Percentiles rank a stretch among this genome's conserved stretches.
phyloP scores from a whole-genome alignment of 2,888 invertebrate genomes.

The Spodoptera littoralis region DNA sequence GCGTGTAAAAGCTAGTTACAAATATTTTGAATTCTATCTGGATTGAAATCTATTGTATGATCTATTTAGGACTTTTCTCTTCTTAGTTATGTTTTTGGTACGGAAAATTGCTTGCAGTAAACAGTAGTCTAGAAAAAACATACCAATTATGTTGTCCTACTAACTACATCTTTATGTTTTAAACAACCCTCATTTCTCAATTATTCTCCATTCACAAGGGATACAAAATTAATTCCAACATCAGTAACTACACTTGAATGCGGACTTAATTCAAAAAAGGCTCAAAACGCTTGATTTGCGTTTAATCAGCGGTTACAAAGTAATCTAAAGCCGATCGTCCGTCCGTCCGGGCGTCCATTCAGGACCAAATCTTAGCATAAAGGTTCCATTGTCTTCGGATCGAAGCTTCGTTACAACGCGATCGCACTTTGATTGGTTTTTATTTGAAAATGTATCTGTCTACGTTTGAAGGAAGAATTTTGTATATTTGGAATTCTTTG shows the following conservation, averaged over 20 bases:
- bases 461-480: constrained; percentile 10
- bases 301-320: constrained; percentile 66
- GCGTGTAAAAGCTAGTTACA: too few species aligned
- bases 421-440: constrained; percentile 53
- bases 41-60: too few species aligned
- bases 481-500: background rate
- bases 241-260: constrained; percentile 3
- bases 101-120: too few species aligned
- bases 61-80: too few species aligned
- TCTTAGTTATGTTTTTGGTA: too few species aligned
- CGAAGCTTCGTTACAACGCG: constrained; percentile 39
- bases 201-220: too few species aligned
- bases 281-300: constrained; percentile 44
- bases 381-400: constrained; percentile 58
- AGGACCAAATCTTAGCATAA: constrained; percentile 61
- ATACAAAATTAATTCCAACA: background rate
- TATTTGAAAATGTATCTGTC: constrained; percentile 41
- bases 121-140: too few species aligned
- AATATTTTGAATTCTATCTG: too few species aligned
- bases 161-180: too few species aligned
- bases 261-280: constrained; percentile 38
- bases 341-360: constrained; percentile 57
- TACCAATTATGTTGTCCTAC: too few species aligned
- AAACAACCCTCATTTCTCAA: too few species aligned
- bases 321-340: constrained; percentile 66